Percentiles rank a stretch among this genome's conserved stretches.
These are phyloP conservation scores for Bombus sylvicola DNA, from an alignment of 1,140 invertebrate species.

Conservation along the genomic window DNA sequence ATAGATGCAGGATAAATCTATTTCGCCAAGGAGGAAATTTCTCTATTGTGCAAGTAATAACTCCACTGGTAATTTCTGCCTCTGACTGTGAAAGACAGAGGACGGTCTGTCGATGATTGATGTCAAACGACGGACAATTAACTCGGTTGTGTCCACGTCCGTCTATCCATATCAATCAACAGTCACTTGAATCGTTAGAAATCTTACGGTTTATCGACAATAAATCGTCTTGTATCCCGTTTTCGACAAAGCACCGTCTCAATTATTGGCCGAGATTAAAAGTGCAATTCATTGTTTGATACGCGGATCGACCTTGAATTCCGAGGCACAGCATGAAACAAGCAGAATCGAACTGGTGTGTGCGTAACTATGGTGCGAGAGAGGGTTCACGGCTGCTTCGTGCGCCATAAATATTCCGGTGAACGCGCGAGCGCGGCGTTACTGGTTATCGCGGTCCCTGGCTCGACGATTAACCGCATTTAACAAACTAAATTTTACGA, in stretches of 20 bases:
- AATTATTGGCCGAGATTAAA: conserved; percentile 35
- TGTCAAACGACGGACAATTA: conserved; percentile 32
- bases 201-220: not conserved
- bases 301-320: conserved; percentile 33
- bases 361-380: not conserved
- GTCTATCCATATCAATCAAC: conserved; percentile 16
- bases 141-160: not conserved
- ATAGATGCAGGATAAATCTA: too few relatives aligned
- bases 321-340: conserved; percentile 4
- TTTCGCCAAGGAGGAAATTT: not conserved
- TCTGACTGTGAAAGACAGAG: not conserved
- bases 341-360: not conserved
- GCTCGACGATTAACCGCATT: conserved; percentile 34
- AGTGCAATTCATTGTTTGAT: conserved; percentile 34
- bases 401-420: conserved; percentile 62
- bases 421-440: conserved; percentile 5
- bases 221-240: not conserved
- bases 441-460: conserved; percentile 16
- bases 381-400: conserved; percentile 48
- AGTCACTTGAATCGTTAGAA: not conserved
- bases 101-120: conserved; percentile 2
- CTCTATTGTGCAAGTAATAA: not conserved
- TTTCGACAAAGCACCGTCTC: not conserved
- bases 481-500: conserved; percentile 45
- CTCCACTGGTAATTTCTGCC: not conserved